Evolutionary conservation across 2,797 vertebrate species (phyloP), one percentile per base, ranked within the genome.

Genomic region (Anableps anableps): DNA sequence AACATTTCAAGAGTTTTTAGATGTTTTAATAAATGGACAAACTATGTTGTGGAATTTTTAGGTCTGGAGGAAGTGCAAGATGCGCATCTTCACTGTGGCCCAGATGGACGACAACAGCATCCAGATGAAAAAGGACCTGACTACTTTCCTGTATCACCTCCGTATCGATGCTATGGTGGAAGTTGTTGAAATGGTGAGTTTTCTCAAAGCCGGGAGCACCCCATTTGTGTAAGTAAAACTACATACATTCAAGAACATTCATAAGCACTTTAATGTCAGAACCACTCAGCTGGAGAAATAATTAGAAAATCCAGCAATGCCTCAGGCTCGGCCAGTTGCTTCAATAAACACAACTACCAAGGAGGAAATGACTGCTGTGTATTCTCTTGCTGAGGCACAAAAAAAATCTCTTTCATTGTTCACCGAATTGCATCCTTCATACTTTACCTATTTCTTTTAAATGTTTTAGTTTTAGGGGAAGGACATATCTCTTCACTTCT

Each of bases 51-150:
- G 79, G 5, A 3, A 31, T 66, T 48, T 48, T 81, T 89, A 99
- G 98, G 98, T 99, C 4, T 99, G 98, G 98, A 97, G 97, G 88
- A 99, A 99, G 91, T 99, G 98, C 92, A 98, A 97, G 96, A 99
- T 99, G 97, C 97, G 98, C 50, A 99, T 99, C 95, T 99, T 99
- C 94, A 99, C 98, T 0, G 98, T 99, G 93, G 98, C 98, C 17
- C 98, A 99, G 96, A 95, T 99, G 97, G 98, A 99, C 0, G 98
- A 99, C 93, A 99, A 99, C 91, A 99, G 97, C 94, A 99, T 99
- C 89, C 98, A 99, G 95, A 99, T 99, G 98, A 99, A 99, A 85
- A 99, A 99, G 87, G 98, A 99, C 93, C 94, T 99, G 90, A 98
- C 96, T 47, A 99, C 97, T 0, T 99, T 99, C 94, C 95, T 99